Evolutionary conservation across 2,888 invertebrate genomes (phyloP).

Genomic region (Glyphotaelius pellucidus): DNA sequence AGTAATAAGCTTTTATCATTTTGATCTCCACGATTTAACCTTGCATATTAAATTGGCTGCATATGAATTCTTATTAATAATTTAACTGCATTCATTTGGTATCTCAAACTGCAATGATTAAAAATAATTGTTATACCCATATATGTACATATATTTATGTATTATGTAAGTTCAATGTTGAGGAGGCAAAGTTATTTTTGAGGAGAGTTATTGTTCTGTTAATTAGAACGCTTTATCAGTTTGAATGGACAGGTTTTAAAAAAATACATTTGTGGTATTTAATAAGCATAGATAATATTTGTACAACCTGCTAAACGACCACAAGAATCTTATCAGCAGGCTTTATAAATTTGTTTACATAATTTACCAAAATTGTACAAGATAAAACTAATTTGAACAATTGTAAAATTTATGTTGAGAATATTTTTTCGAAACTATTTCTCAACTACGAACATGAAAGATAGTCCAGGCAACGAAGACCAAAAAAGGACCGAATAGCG

Average conservation of each 20-base stretch:
- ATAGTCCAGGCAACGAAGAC: too few relatives aligned
- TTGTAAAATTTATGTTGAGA: too few relatives aligned
- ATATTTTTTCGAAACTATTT: too few relatives aligned
- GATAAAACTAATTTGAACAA: not conserved
- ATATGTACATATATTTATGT: too few relatives aligned
- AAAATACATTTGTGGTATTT: not conserved
- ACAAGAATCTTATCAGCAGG: not conserved
- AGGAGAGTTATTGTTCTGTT: not conserved
- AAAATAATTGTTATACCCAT: not conserved
- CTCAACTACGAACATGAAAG: too few relatives aligned
- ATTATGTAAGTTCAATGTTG: not conserved
- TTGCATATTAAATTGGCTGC: constrained; percentile 37
- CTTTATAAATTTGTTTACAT: not conserved
- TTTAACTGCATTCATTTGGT: not conserved
- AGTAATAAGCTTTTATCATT: constrained; percentile 7
- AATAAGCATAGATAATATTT: not conserved
- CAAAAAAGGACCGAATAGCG: too few relatives aligned
- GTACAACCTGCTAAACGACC: not conserved
- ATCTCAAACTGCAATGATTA: not conserved
- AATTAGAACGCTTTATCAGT: not conserved
- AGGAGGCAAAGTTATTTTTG: not conserved
- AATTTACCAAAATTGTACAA: not conserved
- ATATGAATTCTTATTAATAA: not conserved
- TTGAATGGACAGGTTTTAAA: not conserved
- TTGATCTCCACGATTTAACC: constrained; percentile 35